These are phyloP conservation scores for Lithobates pipiens DNA, from an alignment of 2,797 vertebrate genomes.

Conservation along the genomic window DNA sequence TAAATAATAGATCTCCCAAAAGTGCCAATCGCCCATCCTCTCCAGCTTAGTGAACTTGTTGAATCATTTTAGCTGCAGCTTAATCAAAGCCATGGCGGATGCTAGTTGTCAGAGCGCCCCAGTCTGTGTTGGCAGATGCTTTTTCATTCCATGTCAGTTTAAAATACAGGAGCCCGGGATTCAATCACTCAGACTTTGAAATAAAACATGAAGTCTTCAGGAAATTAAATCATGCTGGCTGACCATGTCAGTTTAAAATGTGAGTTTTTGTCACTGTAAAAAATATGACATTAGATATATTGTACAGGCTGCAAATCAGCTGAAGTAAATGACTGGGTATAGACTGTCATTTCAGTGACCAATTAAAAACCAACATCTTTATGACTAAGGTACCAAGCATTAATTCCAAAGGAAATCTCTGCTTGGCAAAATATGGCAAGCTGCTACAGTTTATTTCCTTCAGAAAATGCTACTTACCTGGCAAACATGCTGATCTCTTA, in stretches of 20 bases:
- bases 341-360: not conserved
- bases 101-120: slow-evolving; percentile 24
- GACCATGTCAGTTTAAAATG: slow-evolving; percentile 17
- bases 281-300: slow-evolving; percentile 9
- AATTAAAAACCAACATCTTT: not conserved
- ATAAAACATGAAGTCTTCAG: slow-evolving; percentile 34
- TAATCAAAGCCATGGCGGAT: slow-evolving; percentile 51
- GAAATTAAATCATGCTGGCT: slow-evolving; percentile 20
- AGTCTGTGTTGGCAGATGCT: slow-evolving; percentile 25
- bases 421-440: no score
- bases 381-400: not conserved
- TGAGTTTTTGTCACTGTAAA: not conserved
- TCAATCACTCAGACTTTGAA: slow-evolving; percentile 41
- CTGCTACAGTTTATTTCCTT: no score
- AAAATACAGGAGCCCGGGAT: slow-evolving; percentile 22
- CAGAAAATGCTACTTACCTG: no score
- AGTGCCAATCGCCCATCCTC: slow-evolving; percentile 17
- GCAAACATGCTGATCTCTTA: no score
- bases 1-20: slow-evolving; percentile 47
- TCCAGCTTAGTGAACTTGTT: slow-evolving; percentile 22
- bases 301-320: not conserved
- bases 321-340: not conserved
- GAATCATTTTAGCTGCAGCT: slow-evolving; percentile 17
- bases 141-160: slow-evolving; percentile 48
- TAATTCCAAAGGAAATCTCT: no score